A percentile compares a stretch with the other conserved stretches of the same genome.
These are phyloP conservation scores for Myotis daubentonii DNA, from an alignment of 2,797 vertebrate species.

Conservation along the genomic window DNA sequence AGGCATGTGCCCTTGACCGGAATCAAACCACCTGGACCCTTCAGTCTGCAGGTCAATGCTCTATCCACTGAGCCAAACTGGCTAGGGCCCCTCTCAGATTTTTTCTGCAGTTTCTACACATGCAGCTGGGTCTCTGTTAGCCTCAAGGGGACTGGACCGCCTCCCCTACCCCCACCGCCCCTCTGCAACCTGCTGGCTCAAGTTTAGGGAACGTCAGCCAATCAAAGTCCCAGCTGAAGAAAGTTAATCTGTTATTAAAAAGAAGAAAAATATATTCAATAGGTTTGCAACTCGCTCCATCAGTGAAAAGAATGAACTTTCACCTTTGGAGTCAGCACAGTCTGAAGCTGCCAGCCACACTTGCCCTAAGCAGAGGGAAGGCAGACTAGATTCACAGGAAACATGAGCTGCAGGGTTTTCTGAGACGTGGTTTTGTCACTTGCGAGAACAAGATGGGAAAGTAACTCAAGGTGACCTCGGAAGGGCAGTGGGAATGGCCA, in stretches of 20 bases:
- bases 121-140: neutral
- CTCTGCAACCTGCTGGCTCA: neutral
- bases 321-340: neutral
- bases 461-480: neutral
- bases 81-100: neutral
- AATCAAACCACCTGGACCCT: too few species aligned
- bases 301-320: neutral
- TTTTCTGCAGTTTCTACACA: neutral
- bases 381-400: constrained; percentile 22
- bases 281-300: constrained; percentile 15
- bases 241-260: neutral
- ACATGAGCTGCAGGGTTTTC: neutral
- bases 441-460: neutral
- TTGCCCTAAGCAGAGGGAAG: neutral
- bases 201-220: neutral
- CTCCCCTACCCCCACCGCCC: neutral
- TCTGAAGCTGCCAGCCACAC: neutral
- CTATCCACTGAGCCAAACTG: too few species aligned
- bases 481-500: neutral
- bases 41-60: too few species aligned
- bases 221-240: neutral
- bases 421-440: neutral
- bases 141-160: neutral
- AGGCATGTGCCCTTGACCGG: too few species aligned
- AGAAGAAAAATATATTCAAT: neutral